Base-by-base conservation (phyloP, 2,888 invertebrate genomes). In the Herminia tarsipennalis region DNA sequence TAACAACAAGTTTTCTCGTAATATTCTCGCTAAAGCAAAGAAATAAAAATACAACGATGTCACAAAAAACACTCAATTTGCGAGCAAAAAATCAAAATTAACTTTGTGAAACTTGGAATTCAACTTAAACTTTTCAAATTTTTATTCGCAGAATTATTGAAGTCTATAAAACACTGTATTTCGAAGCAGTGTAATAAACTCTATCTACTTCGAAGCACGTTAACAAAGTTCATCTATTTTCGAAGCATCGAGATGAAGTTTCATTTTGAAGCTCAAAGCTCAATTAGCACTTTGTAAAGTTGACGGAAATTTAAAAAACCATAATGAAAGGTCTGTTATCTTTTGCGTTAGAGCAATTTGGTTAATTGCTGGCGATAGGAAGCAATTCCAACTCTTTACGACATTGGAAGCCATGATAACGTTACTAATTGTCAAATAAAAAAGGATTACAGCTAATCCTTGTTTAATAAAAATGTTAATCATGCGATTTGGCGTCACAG, bases 401-500 rank as follows among this genome's bases (percentile, higher is more conserved):
- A 88, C 78, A 81, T 72, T 65, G 65, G 70, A 73, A 73, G 77
- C 67, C 76, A 73, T 81, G 91, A 91, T 91, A 90, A 83, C 86
- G 81, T 79, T 69, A 82, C 90, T 91, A 89, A 91, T 91, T 89
- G 90, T 85, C 90, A 76, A 88, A 91, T 91, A 91, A 90, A 91
- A 89, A 90, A 90, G 90, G 91, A 89, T 91, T 89, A 87, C 64
- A 69, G 66, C 66, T 86, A 86, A 90, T 90, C 90, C 86, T 76
- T 81, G 86, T 89, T 90, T 91, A 90, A 90, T 91, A 90, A 90
- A 91, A 90, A 90, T 90, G 90, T 89, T 91, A 91, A 90, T 90
- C 83, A 84, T 84, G 85, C 84, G 81, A 85, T 86, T 83, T 83
- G 66, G 79, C 81, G 78, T 73, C 81, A 80, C 76, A 75, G 61